Base-by-base conservation (phyloP, 2,113 vertebrate genomes). In the Onychostruthus taczanowskii region DNA sequence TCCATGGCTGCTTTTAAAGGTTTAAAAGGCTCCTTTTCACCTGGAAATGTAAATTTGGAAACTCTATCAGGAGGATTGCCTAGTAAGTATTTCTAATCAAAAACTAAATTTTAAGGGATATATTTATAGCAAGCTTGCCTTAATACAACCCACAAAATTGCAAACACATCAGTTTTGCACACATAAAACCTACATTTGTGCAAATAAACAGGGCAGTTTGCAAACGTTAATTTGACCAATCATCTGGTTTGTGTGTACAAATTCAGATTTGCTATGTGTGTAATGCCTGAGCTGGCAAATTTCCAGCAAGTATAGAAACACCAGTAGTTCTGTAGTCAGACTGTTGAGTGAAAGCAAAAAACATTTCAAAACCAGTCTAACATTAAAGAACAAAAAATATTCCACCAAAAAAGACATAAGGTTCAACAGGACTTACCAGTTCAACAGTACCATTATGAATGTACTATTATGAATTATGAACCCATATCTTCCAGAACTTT, bases 1-100 rank as follows among this genome's bases (percentile, higher is more conserved):
- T 96, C 93, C 96, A 95, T 95, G 93, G 95, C 91, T 95, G 90
- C 95, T 95, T 94, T 93, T 95, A 97, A 95, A 95, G 91, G 89
- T 89, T 95, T 97, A 85, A 91, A 95, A 95, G 62, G 72, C 59
- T 83, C 75, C 75, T 93, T 93, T 95, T 97, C 95, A 96, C 95
- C 95, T 95, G 79, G 72, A 96, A 96, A 97, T 95, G 93, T 94
- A 97, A 95, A 96, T 95, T 92, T 73, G 59, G 55, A 92, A 93
- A 91, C 55, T 94, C 88, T 86, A 87, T 94, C 67, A 84, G 87
- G 59, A 95, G 39, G 59, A 93, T 94, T 95, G 87, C 90, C 93
- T 90, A 70, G 82, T 80, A 91, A 94, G 94, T 94, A 92, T 88
- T 96, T 96, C 95, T 93, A 97, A 96, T 95, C 67, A 94, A 95